phyloP scores from a whole-genome alignment of 1,140 invertebrate genomes.

The Physella acuta region DNA sequence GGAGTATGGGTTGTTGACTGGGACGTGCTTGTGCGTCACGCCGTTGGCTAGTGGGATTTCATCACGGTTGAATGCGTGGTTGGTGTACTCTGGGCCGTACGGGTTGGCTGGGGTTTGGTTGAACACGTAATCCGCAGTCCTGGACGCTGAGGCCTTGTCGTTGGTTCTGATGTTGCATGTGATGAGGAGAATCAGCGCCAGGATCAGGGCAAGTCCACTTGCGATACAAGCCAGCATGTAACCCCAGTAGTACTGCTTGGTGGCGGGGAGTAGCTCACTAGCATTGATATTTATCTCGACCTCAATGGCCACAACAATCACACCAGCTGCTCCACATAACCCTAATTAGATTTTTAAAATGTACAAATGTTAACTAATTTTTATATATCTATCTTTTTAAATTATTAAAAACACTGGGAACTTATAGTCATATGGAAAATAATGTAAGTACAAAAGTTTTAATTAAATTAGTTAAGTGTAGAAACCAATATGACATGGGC shows the following conservation, averaged over 20 bases:
- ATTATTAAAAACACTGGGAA: no score
- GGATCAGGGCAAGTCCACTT: neutral
- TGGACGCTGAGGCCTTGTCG: constrained; percentile 4
- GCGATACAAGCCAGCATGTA: constrained; percentile 19
- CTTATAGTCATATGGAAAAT: no score
- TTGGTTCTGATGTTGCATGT: neutral
- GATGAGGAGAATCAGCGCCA: constrained; percentile 23
- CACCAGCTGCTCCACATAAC: constrained; percentile 20
- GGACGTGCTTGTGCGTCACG: constrained; percentile 14
- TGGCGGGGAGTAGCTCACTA: no score
- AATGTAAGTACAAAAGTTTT: no score
- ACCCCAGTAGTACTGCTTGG: constrained; percentile 20
- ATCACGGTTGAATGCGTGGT: constrained; percentile 16
- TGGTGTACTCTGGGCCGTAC: constrained; percentile 14
- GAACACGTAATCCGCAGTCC: constrained; percentile 21
- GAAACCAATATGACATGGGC: neutral
- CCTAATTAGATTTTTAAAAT: no score
- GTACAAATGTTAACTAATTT: no score
- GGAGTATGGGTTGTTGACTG: neutral
- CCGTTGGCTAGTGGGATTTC: constrained; percentile 18
- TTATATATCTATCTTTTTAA: no score
- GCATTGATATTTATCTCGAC: neutral
- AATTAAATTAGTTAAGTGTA: no score
- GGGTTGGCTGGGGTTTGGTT: neutral
- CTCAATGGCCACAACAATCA: constrained; percentile 13